These are phyloP conservation scores for Eunapius fragilis DNA, from an alignment of 37 sponge, comb jelly and placozoan species.

Conservation along the genomic window DNA sequence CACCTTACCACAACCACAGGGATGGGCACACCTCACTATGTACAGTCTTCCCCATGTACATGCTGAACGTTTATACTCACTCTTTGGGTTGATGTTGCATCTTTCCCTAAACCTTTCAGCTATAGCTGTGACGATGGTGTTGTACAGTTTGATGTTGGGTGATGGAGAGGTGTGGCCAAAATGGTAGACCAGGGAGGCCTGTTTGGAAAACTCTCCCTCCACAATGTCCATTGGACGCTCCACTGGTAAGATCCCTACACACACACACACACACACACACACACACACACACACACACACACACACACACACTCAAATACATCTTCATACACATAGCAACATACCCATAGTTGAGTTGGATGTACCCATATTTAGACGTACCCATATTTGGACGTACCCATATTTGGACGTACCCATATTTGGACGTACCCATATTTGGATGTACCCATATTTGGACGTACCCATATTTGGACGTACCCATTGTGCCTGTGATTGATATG, in stretches of 20 bases:
- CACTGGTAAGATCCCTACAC: slow-evolving; percentile 17
- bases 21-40: no score
- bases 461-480: slow-evolving; percentile 16
- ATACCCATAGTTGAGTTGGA: no score
- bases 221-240: slow-evolving; percentile 66
- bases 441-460: not conserved
- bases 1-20: no score
- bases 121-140: slow-evolving; percentile 51
- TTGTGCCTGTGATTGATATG: slow-evolving; percentile 25
- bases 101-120: slow-evolving; percentile 66
- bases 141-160: slow-evolving; percentile 85
- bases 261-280: not conserved
- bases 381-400: not conserved
- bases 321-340: no score
- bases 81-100: slow-evolving; percentile 58
- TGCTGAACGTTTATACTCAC: slow-evolving; percentile 28
- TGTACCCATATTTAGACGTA: not conserved
- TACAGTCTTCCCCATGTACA: no score
- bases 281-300: slow-evolving; percentile 5
- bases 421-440: no score
- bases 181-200: slow-evolving; percentile 84
- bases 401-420: slow-evolving; percentile 29
- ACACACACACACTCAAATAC: no score
- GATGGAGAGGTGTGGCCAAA: slow-evolving; percentile 76
- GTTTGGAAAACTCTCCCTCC: slow-evolving; percentile 74